These are phyloP conservation scores for Alectura lathami DNA, from an alignment of 2,113 vertebrate species.

Conservation along the genomic window DNA sequence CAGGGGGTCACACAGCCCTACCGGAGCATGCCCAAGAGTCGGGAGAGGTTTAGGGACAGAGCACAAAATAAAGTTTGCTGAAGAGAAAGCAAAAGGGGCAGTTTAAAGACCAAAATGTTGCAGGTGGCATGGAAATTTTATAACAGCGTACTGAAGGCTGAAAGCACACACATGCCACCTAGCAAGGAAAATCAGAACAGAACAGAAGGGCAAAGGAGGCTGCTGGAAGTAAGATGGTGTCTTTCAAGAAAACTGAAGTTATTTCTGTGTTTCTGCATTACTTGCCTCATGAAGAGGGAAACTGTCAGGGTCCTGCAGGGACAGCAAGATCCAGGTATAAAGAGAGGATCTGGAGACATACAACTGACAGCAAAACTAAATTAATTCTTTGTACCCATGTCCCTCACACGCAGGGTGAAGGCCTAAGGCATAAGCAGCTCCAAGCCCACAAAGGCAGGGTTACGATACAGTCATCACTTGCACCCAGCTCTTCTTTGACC, in stretches of 20 bases:
- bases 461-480: background rate
- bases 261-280: background rate
- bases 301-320: background rate
- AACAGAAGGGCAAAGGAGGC: background rate
- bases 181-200: background rate
- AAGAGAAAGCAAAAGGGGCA: background rate
- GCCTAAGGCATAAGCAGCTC: background rate
- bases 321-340: background rate
- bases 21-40: background rate
- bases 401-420: background rate
- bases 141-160: background rate
- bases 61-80: background rate
- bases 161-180: background rate
- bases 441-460: background rate
- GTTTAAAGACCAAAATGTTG: background rate
- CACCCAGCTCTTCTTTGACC: background rate
- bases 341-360: background rate
- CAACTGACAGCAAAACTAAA: background rate
- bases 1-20: background rate
- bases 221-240: background rate
- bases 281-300: background rate
- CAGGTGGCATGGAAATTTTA: background rate
- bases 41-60: background rate
- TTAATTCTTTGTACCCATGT: background rate
- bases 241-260: background rate